Base-by-base conservation (phyloP, 2,113 vertebrate species). In the Bujurquina vittata region DNA sequence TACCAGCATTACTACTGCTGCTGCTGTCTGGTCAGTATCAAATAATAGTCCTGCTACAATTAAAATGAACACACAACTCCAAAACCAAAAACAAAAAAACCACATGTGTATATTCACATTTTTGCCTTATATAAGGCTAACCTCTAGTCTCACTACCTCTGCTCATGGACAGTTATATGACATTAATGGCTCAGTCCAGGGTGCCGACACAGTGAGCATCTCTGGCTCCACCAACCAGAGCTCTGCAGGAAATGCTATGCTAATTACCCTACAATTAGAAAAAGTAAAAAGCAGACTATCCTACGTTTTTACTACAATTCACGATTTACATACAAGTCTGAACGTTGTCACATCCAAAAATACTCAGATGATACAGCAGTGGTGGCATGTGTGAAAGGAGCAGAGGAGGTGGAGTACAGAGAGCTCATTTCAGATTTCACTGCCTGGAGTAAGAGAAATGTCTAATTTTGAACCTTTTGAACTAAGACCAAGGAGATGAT, bases 11-110 rank as follows among this genome's bases (percentile, higher is more conserved):
- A 65, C 31, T 59, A 6, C 67, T 11, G 23, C 61, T 29, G 10
- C 69, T n/a, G 15, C 80, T 76, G 31, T 76, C 76, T 86, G 92
- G 92, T 93, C 49, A 88, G 91, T 92, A 55, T 83, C 26, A 67
- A 46, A 65, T 40, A 61, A 65, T 31, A 15, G 12, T 7, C 31
- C 20, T 67, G 2, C 6, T 10, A 37, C 18, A 10, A 29, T 14
- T 52, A 33, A 69, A 17, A 20, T 54, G 7, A 55, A n/a, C 20
- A n/a, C 52, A 55, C 18, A 55, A 10, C 20, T n/a, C 22, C 22
- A 63, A 0, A 12, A 40, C 14, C 11, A 40, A 63, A 63, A 12
- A 40, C 14, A 6, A 40, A 63, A 63, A 63, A 65, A 9, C 35
- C 23, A 12, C 37, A 65, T 43, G 7, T 46, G 23, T 43, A 65